phyloP scores from a whole-genome alignment of 1,140 invertebrate genomes.

The Eriosoma lanigerum region DNA sequence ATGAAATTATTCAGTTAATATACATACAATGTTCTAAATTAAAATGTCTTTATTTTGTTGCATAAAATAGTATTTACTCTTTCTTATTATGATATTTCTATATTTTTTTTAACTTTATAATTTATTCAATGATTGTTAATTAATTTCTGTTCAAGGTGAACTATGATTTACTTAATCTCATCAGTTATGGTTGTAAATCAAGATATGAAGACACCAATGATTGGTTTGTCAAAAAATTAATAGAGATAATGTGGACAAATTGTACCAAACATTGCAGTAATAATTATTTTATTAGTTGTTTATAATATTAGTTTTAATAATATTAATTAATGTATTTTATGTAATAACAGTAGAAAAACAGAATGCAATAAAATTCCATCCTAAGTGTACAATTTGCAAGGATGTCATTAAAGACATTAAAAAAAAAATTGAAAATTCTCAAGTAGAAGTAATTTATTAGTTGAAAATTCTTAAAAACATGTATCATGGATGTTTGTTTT shows the following conservation, averaged over 20 bases:
- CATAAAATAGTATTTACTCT: too few species aligned
- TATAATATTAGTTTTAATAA: not conserved
- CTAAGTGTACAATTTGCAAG: constrained; percentile 37
- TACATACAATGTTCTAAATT: too few species aligned
- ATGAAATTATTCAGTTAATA: too few species aligned
- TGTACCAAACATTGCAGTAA: not conserved
- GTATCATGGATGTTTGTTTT: not conserved
- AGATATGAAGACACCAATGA: not conserved
- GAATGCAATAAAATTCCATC: not conserved
- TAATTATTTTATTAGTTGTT: not conserved
- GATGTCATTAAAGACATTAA: constrained; percentile 18
- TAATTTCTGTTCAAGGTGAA: not conserved
- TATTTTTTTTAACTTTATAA: too few species aligned
- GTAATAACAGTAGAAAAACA: not conserved
- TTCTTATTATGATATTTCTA: too few species aligned
- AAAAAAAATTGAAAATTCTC: constrained; percentile 30
- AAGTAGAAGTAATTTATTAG: not conserved
- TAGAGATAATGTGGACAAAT: not conserved
- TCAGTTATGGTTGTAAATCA: not conserved
- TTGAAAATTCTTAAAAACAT: not conserved
- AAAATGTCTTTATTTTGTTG: too few species aligned
- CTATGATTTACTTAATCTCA: not conserved
- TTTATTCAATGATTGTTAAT: not conserved
- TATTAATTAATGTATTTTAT: not conserved
- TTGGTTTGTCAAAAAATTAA: not conserved